Evolutionary conservation across 2,113 vertebrate genomes (phyloP).

Genomic region (Todiramphus saurophagus): DNA sequence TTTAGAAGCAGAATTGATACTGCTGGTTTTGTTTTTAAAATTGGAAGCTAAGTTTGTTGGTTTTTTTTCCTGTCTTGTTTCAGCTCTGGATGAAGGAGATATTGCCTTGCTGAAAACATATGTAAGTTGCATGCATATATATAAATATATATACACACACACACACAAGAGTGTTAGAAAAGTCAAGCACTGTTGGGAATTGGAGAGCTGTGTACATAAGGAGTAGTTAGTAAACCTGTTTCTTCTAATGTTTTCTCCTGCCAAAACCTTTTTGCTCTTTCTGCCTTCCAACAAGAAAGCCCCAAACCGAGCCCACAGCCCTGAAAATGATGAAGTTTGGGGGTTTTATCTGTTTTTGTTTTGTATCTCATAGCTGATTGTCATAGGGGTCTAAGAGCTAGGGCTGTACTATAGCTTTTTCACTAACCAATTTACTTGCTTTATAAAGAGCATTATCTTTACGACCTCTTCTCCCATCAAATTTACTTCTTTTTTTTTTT

Average conservation of each 20-base stretch:
- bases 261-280: background rate
- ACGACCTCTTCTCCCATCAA: background rate
- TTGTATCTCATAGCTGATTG: background rate
- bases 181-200: background rate
- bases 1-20: background rate
- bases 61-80: conserved; percentile 39
- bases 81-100: conserved; percentile 97
- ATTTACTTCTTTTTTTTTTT: background rate
- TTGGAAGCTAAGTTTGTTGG: background rate
- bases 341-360: background rate
- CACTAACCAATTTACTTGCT: background rate
- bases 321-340: background rate
- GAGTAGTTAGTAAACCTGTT: background rate
- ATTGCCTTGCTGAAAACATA: conserved; percentile 98
- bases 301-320: background rate
- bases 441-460: background rate
- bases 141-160: no score
- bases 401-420: background rate
- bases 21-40: background rate
- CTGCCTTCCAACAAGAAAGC: background rate
- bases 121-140: conserved; percentile 76
- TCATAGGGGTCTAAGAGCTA: background rate
- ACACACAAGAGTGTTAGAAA: background rate
- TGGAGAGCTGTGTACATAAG: background rate
- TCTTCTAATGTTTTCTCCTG: background rate